Conservation (phyloP, 2,888 invertebrate species). For the Andrena hattorfiana region DNA sequence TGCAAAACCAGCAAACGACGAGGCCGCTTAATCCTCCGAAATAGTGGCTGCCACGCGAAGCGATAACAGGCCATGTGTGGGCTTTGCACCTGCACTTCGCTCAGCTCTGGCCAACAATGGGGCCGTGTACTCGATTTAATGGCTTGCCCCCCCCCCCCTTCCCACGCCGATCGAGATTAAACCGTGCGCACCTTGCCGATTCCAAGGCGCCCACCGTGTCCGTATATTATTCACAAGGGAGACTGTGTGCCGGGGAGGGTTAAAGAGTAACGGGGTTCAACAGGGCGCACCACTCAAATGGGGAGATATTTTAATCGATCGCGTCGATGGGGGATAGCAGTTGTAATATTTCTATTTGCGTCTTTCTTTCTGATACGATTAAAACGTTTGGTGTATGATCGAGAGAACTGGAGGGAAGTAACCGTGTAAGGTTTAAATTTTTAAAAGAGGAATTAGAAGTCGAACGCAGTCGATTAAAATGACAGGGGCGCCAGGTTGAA, state of each 20-base stretch:
- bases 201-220: conserved; percentile 36
- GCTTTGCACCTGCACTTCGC: conserved; percentile 63
- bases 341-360: not conserved
- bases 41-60: conserved; percentile 47
- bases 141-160: conserved; percentile 31
- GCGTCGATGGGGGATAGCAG: not conserved
- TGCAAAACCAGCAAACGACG: conserved; percentile 49
- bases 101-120: conserved; percentile 53
- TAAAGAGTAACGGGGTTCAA: conserved; percentile 13
- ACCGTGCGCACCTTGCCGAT: conserved; percentile 50
- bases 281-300: not conserved
- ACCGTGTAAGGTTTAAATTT: not conserved
- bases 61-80: conserved; percentile 63
- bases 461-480: conserved; percentile 1
- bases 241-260: conserved; percentile 4
- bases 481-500: not conserved
- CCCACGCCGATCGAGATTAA: conserved; percentile 55
- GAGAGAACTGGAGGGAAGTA: not conserved
- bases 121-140: conserved; percentile 62
- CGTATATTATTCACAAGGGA: conserved; percentile 47
- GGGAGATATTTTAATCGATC: conserved; percentile 6
- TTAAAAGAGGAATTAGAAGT: not conserved
- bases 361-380: not conserved
- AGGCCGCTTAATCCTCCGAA: conserved; percentile 63
- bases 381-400: not conserved